Percentiles rank a stretch among this genome's conserved stretches.
phyloP scores from a whole-genome alignment of 2,797 vertebrate species.

The Chlorospingus semifuscus region DNA sequence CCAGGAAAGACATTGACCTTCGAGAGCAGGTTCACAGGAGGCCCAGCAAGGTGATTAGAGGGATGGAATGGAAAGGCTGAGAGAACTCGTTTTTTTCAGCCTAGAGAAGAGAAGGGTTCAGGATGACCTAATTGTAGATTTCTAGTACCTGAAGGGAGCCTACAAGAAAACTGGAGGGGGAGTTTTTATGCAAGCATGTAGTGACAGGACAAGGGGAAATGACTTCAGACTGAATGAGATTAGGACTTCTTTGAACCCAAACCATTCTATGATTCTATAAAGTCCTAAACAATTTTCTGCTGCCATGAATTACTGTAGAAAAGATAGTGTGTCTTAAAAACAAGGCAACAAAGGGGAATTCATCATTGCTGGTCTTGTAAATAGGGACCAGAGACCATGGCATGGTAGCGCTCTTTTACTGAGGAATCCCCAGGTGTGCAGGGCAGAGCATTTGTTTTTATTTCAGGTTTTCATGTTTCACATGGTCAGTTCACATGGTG shows the following conservation, averaged over 20 bases:
- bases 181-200: not conserved
- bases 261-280: not conserved
- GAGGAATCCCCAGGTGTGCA: not conserved
- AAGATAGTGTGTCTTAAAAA: not conserved
- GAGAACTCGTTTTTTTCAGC: not conserved
- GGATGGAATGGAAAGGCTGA: not conserved
- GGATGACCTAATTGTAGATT: not conserved
- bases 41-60: not conserved
- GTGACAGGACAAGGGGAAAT: not conserved
- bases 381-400: not conserved
- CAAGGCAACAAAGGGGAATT: not conserved
- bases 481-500: not conserved
- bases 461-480: not conserved
- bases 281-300: not conserved
- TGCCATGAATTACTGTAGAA: not conserved
- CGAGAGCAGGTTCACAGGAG: not conserved
- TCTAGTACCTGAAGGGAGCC: not conserved
- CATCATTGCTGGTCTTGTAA: not conserved
- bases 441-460: not conserved
- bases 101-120: not conserved
- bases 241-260: not conserved
- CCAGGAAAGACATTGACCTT: not conserved
- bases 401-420: accelerated
- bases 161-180: not conserved
- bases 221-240: not conserved